phyloP scores from a whole-genome alignment of 2,113 vertebrate species.

The Craseonycteris thonglongyai region DNA sequence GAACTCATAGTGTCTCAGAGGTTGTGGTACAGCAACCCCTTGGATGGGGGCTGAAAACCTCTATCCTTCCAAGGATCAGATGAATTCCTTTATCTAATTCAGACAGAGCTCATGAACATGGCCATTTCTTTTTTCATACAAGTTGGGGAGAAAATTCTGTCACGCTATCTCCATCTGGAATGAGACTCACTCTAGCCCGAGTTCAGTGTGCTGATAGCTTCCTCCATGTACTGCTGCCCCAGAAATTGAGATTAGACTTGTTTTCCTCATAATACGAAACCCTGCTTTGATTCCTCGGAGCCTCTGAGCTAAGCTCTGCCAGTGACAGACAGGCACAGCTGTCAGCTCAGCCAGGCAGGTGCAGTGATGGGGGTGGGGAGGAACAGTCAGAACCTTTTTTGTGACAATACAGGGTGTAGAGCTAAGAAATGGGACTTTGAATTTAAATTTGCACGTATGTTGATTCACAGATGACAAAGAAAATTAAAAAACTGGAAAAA shows the following conservation, averaged over 20 bases:
- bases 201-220: neutral
- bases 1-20: neutral
- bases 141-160: neutral
- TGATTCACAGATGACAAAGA: constrained; percentile 94
- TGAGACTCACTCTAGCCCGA: too few species aligned
- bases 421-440: neutral
- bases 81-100: neutral
- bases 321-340: neutral
- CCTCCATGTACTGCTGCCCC: neutral
- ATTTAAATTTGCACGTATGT: constrained; percentile 28
- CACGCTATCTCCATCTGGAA: too few species aligned
- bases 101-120: neutral
- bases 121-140: neutral
- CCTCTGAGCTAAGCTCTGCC: neutral
- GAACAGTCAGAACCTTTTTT: neutral
- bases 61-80: neutral
- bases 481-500: constrained; percentile 99
- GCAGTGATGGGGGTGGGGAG: neutral
- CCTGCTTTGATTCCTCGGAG: neutral
- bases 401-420: too few species aligned
- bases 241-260: neutral
- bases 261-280: neutral
- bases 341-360: neutral
- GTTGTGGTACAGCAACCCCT: neutral
- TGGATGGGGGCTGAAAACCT: neutral